Evolutionary conservation across 1,140 invertebrate species (phyloP).

Genomic region (Ptiloglossa arizonensis): DNA sequence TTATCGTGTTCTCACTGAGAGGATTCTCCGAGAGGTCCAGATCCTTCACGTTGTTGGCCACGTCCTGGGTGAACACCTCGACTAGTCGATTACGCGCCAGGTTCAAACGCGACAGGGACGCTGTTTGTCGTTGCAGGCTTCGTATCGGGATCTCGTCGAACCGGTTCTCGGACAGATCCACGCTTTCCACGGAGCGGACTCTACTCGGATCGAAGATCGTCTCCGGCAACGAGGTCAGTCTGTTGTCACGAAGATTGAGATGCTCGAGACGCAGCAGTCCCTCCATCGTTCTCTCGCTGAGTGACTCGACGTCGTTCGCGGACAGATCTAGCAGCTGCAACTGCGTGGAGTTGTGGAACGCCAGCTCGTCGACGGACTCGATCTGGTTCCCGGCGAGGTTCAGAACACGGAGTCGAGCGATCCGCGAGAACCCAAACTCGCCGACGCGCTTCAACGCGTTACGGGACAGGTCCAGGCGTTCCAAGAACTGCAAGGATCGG

Average conservation of each 20-base stretch:
- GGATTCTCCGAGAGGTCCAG: slow-evolving; percentile 94
- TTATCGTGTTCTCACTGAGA: slow-evolving; percentile 87
- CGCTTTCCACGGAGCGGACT: slow-evolving; percentile 90
- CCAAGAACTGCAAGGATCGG: slow-evolving; percentile 87
- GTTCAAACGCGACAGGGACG: slow-evolving; percentile 90
- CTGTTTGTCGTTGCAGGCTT: slow-evolving; percentile 91
- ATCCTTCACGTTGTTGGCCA: slow-evolving; percentile 93
- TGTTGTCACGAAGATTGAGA: slow-evolving; percentile 89
- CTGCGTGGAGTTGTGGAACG: slow-evolving; percentile 95
- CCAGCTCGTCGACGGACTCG: slow-evolving; percentile 90
- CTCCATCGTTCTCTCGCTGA: slow-evolving; percentile 91
- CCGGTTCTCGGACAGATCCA: slow-evolving; percentile 90
- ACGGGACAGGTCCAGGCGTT: slow-evolving; percentile 87
- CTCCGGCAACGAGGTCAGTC: slow-evolving; percentile 88
- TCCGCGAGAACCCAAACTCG: slow-evolving; percentile 91
- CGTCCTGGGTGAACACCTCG: slow-evolving; percentile 91
- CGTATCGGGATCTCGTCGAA: slow-evolving; percentile 90
- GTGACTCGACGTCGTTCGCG: slow-evolving; percentile 87
- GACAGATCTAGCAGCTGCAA: slow-evolving; percentile 89
- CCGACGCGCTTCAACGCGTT: slow-evolving; percentile 90
- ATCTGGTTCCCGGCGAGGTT: slow-evolving; percentile 89
- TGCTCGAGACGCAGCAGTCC: slow-evolving; percentile 89
- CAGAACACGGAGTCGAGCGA: slow-evolving; percentile 87
- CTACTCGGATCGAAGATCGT: slow-evolving; percentile 91
- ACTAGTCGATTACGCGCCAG: slow-evolving; percentile 90